Evolutionary conservation across 2,113 vertebrate species (phyloP).

Genomic region (Tursiops truncatus): DNA sequence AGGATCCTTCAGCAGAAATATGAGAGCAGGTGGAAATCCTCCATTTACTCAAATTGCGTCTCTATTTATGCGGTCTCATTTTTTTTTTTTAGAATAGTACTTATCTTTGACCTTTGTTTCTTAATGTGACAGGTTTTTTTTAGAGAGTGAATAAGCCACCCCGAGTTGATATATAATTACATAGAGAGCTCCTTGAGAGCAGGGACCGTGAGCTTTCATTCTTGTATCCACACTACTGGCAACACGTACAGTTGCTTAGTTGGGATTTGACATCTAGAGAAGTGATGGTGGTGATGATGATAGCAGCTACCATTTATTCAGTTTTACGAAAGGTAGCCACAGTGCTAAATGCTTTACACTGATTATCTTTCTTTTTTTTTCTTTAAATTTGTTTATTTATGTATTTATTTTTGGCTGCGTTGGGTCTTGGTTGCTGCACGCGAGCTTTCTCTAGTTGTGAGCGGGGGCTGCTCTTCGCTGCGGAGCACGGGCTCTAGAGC

Average conservation of each 20-base stretch:
- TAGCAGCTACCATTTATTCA: neutral
- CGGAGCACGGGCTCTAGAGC: too few relatives aligned
- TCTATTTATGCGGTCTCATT: neutral
- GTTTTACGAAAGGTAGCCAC: neutral
- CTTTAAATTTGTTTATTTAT: too few relatives aligned
- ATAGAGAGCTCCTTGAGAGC: neutral
- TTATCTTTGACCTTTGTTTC: slow-evolving; percentile 65
- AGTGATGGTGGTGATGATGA: neutral
- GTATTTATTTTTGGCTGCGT: too few relatives aligned
- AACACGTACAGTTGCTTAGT: neutral
- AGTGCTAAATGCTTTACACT: neutral
- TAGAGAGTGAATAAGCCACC: neutral
- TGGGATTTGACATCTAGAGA: neutral
- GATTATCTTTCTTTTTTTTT: neutral
- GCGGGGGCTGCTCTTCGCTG: too few relatives aligned
- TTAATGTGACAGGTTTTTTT: slow-evolving; percentile 17
- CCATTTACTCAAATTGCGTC: slow-evolving; percentile 42
- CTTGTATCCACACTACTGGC: neutral
- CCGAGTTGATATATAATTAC: neutral
- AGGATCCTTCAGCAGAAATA: slow-evolving; percentile 43
- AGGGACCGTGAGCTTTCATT: neutral
- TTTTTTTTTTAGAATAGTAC: slow-evolving; percentile 7
- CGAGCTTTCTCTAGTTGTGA: too few relatives aligned
- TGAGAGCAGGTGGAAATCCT: slow-evolving; percentile 53
- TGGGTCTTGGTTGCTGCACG: too few relatives aligned